A percentile compares a stretch with the other conserved stretches of the same genome.
Conservation (phyloP, 30 jellyfish, hydroid and myxozoan species). For the Aurelia aurita complex sp. Pacific region DNA sequence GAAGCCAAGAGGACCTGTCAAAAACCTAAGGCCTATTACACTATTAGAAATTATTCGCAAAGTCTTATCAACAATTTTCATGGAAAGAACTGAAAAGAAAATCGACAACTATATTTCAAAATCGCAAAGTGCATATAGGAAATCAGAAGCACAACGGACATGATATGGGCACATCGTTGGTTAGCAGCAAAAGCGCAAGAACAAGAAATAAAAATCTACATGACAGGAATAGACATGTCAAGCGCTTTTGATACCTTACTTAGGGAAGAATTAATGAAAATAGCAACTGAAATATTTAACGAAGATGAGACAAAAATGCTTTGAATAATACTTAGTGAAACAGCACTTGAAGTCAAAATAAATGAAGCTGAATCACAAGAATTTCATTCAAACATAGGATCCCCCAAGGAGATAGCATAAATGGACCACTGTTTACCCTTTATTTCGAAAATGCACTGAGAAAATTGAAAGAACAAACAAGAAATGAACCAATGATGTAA, state of each 20-base stretch:
- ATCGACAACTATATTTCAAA: background rate
- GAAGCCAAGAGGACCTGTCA: too few species aligned
- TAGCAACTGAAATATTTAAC: background rate
- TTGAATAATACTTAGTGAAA: too few species aligned
- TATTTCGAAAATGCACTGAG: too few species aligned
- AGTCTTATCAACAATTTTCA: background rate
- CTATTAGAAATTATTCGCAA: slow-evolving; percentile 7
- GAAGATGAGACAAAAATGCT: background rate
- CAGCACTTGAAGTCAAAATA: too few species aligned
- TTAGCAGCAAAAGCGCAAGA: slow-evolving; percentile 29
- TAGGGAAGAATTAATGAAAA: background rate
- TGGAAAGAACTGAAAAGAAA: too few species aligned
- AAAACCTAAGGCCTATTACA: slow-evolving; percentile 3
- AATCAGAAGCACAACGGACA: slow-evolving; percentile 12
- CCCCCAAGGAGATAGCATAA: too few species aligned
- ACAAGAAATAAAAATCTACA: background rate
- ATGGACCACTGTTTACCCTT: too few species aligned
- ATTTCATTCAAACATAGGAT: too few species aligned
- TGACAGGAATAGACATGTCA: background rate
- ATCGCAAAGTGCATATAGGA: slow-evolving; percentile 19
- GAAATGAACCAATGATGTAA: too few species aligned
- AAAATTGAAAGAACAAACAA: too few species aligned
- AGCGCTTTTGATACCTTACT: background rate
- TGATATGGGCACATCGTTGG: slow-evolving; percentile 37
- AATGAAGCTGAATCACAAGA: too few species aligned